Percentiles rank a stretch among this genome's conserved stretches.
Evolutionary conservation across 2,113 vertebrate genomes (phyloP).

Genomic region (Regulus satrapa): DNA sequence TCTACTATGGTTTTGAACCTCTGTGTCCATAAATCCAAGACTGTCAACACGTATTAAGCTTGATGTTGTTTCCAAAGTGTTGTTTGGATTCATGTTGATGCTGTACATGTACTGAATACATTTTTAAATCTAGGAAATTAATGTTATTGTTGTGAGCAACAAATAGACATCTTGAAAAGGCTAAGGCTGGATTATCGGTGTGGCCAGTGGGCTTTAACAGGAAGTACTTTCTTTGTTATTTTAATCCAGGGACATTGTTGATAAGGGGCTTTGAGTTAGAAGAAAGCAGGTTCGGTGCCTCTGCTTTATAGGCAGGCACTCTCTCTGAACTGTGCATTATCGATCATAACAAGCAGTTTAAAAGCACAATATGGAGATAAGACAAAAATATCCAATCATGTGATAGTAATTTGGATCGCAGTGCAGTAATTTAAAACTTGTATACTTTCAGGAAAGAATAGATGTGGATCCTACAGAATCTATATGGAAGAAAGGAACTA

Average conservation of each 20-base stretch:
- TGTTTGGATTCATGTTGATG: neutral
- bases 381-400: neutral
- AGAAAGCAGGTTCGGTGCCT: neutral
- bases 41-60: neutral
- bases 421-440: neutral
- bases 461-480: neutral
- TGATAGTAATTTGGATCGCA: neutral
- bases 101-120: neutral
- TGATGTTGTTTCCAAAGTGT: neutral
- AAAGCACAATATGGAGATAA: neutral
- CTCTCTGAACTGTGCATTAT: neutral
- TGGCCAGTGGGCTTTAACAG: neutral
- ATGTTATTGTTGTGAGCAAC: neutral
- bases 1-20: neutral
- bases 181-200: neutral
- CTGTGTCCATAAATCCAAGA: neutral
- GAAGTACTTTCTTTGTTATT: neutral
- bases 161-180: neutral
- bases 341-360: neutral
- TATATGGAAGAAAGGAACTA: neutral
- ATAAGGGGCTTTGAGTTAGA: neutral
- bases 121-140: neutral
- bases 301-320: neutral
- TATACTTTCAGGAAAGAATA: neutral
- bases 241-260: slow-evolving; percentile 2